A percentile compares a stretch with the other conserved stretches of the same genome.
These are phyloP conservation scores for Amyelois transitella DNA, from an alignment of 1,140 invertebrate genomes.

Conservation along the genomic window DNA sequence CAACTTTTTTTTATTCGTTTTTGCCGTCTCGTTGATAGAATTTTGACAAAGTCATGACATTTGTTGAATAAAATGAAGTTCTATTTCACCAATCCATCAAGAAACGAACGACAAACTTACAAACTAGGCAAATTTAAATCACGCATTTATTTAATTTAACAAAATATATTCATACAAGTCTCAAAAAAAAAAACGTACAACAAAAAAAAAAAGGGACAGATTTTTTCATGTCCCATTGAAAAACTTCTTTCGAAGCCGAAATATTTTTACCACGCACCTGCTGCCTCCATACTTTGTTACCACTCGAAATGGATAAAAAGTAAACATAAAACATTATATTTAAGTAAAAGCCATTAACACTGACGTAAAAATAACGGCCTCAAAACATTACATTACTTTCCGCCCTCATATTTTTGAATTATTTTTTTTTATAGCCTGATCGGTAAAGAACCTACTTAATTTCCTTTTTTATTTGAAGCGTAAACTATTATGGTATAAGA, in stretches of 20 bases:
- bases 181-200: too few species aligned
- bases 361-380: slow-evolving; percentile 41
- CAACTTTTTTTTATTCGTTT: background rate
- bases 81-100: too few species aligned
- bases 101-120: too few species aligned
- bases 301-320: slow-evolving; percentile 33
- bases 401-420: background rate
- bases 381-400: slow-evolving; percentile 20
- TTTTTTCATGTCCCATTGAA: too few species aligned
- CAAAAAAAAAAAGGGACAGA: too few species aligned
- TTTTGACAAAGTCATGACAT: too few species aligned
- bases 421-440: background rate
- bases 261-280: slow-evolving; percentile 25
- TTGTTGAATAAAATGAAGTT: too few species aligned
- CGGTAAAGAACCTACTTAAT: background rate
- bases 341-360: slow-evolving; percentile 53
- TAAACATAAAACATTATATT: slow-evolving; percentile 31
- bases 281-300: slow-evolving; percentile 21
- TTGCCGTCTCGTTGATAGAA: background rate
- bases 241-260: slow-evolving; percentile 1
- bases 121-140: too few species aligned
- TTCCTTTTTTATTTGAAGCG: background rate
- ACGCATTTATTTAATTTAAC: too few species aligned
- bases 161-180: too few species aligned
- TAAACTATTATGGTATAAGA: background rate